Conservation (phyloP, 1,140 invertebrate genomes). For the Varroa destructor region DNA sequence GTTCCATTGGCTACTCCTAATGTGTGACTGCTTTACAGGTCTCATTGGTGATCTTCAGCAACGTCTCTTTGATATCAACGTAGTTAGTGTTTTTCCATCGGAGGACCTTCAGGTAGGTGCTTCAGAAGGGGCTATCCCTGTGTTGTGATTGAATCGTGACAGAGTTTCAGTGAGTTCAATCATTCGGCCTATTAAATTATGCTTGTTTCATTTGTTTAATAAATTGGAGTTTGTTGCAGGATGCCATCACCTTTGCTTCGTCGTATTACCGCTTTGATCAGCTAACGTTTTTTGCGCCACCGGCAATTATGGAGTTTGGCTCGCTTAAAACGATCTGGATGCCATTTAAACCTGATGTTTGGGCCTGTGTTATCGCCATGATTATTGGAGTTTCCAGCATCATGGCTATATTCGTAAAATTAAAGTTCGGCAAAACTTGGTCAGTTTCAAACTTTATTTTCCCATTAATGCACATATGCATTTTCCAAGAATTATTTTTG, state of each 20-base stretch:
- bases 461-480: too few relatives aligned
- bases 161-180: too few relatives aligned
- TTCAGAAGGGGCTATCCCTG: too few relatives aligned
- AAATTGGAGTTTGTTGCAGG: not conserved
- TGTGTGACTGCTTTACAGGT: not conserved
- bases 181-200: too few relatives aligned
- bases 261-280: conserved; percentile 17
- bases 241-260: not conserved
- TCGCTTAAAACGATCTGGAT: conserved; percentile 15
- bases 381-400: too few relatives aligned
- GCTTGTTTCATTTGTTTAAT: too few relatives aligned
- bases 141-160: too few relatives aligned
- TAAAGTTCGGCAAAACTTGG: too few relatives aligned
- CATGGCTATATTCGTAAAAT: too few relatives aligned
- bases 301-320: not conserved
- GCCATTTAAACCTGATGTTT: not conserved
- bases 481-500: too few relatives aligned
- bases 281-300: conserved; percentile 10
- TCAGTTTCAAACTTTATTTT: too few relatives aligned
- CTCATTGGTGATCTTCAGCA: conserved; percentile 6
- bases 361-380: not conserved
- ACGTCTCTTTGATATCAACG: not conserved
- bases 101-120: not conserved
- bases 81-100: not conserved
- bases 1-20: too few relatives aligned